Base-by-base conservation (phyloP, 2,888 invertebrate species). In the Helobdella robusta region DNA sequence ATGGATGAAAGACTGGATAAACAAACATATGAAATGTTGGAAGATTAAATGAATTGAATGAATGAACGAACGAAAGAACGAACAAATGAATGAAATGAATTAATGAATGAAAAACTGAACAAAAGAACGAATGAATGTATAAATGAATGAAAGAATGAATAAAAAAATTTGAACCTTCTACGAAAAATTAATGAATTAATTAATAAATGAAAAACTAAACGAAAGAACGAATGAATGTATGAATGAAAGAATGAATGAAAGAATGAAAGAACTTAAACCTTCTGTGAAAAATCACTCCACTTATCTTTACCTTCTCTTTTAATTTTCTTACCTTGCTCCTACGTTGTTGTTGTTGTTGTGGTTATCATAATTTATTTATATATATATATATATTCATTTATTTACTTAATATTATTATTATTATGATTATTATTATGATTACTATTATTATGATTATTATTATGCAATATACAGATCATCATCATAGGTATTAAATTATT, bases 241-340 rank as follows among this genome's bases (percentile, higher is more conserved):
- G 11, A 36, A 60, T 20, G 44, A 60, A 40, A 6, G 18, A 20
- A 11, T 28, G 11, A 58, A 11, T 15, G 11, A 30, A 58, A 28
- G 40, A 15, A 58, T 8, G 11, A 6, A 25, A 15, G 40, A 15
- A 8, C 20, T 34, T 74, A 74, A 79, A 90, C 91, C 86, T 88
- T 90, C 77, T 88, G 89, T 66, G 75, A 74, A 59, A 77, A 72
- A 59, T 74, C 76, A n/a, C 73, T 70, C 73, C 74, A 75, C 30
- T 73, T 73, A 61, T 77, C 76, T 67, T 75, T 75, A 6, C 77
- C 74, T 44, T 75, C 75, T 63, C 70, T 72, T 79, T 89, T 90
- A 15, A 93, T 86, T 75, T 86, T 89, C 79, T 88, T 89, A 6
- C 89, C 88, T 78, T 89, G 89, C 77, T 78, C 78, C 78, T 79